phyloP scores from a whole-genome alignment of 2,113 vertebrate species.

The Diphyllodes magnificus region DNA sequence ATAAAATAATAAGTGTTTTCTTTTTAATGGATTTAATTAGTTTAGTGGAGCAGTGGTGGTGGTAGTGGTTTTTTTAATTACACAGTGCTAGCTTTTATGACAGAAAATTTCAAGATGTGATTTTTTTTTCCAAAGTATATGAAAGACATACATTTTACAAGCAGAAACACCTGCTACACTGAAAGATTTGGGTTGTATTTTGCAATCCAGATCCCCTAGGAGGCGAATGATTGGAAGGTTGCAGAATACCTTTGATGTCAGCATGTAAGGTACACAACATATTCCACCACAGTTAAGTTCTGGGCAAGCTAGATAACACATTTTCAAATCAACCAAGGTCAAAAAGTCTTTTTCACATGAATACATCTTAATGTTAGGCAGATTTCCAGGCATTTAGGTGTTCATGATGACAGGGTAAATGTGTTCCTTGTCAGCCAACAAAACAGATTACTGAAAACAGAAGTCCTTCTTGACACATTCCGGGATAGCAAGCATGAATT shows the following conservation, averaged over 20 bases:
- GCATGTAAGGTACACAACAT: not conserved
- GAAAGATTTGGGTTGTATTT: not conserved
- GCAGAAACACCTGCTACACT: not conserved
- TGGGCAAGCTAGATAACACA: slow-evolving; percentile 22
- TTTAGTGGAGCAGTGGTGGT: fast-evolving
- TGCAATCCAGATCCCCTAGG: not conserved
- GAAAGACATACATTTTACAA: not conserved
- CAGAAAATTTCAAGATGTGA: not conserved
- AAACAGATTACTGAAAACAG: slow-evolving; percentile 25
- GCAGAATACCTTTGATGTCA: slow-evolving; percentile 18
- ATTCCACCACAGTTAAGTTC: not conserved
- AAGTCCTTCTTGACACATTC: slow-evolving; percentile 11
- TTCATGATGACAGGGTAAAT: slow-evolving; percentile 14
- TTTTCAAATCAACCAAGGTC: slow-evolving; percentile 30
- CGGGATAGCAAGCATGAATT: not conserved
- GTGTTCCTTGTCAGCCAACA: slow-evolving; percentile 19
- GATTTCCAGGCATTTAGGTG: not conserved
- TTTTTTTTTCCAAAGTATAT: not conserved
- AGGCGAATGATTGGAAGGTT: not conserved
- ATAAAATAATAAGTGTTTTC: not conserved
- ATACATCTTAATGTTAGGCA: not conserved
- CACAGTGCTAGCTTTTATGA: not conserved
- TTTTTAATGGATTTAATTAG: not conserved
- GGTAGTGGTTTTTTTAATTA: not conserved
- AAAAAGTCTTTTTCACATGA: not conserved